phyloP scores from a whole-genome alignment of 2,888 invertebrate species.

The Torymus auratus region DNA sequence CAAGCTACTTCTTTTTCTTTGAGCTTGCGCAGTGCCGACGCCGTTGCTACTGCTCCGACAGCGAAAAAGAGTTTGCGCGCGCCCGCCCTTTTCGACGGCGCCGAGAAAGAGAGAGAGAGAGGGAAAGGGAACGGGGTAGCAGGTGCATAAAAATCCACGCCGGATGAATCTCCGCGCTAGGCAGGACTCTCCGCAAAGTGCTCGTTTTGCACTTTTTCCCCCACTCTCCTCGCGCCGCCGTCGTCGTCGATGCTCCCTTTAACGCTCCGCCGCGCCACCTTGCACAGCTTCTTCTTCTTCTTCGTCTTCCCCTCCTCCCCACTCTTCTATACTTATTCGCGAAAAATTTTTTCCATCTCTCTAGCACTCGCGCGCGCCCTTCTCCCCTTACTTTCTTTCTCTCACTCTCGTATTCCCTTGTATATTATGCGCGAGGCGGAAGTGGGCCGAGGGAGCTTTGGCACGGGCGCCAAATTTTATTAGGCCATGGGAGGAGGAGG shows the following conservation, averaged over 20 bases:
- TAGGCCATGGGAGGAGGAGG: not conserved
- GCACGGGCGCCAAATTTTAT: constrained; percentile 30
- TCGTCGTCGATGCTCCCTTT: too few species aligned
- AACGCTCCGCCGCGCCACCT: too few species aligned
- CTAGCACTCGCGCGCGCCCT: too few species aligned
- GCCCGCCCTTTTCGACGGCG: not conserved
- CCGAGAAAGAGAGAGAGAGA: too few species aligned
- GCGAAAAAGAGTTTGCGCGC: constrained; percentile 17
- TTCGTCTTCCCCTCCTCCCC: too few species aligned
- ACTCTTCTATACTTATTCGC: too few species aligned
- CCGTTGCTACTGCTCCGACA: not conserved
- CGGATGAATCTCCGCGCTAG: not conserved
- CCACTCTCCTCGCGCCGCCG: too few species aligned
- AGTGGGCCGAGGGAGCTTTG: not conserved
- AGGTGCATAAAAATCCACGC: constrained; percentile 4
- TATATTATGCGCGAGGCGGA: not conserved
- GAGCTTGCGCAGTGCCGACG: not conserved
- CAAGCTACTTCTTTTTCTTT: constrained; percentile 36
- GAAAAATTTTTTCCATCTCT: too few species aligned
- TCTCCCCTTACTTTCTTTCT: not conserved
- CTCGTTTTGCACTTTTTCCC: too few species aligned
- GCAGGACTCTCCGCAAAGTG: too few species aligned
- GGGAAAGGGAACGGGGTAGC: too few species aligned
- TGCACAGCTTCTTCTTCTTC: too few species aligned
- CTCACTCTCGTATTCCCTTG: not conserved